Percentiles rank a stretch among this genome's conserved stretches.
These are phyloP conservation scores for Spondyliosoma cantharus DNA, from an alignment of 2,797 vertebrate species.

Conservation along the genomic window DNA sequence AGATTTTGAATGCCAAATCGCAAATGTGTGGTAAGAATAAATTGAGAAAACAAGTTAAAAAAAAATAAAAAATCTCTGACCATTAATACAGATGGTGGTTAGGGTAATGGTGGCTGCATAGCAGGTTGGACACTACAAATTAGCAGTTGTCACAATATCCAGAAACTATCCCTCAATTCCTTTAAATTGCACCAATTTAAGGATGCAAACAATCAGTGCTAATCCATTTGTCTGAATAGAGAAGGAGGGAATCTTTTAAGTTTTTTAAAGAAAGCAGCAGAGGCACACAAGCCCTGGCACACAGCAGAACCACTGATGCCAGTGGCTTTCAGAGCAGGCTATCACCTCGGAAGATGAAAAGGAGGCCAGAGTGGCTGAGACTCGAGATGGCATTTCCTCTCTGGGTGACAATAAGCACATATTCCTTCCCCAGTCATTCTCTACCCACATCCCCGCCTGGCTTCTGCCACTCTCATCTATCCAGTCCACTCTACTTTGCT, in stretches of 20 bases:
- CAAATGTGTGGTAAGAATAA: slow-evolving; percentile 42
- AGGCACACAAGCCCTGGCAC: slow-evolving; percentile 18
- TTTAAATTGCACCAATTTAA: slow-evolving; percentile 45
- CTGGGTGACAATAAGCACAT: slow-evolving; percentile 55
- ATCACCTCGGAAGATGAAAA: slow-evolving; percentile 64
- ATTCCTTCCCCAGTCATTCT: slow-evolving; percentile 51
- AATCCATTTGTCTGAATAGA: slow-evolving; percentile 39
- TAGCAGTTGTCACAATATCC: slow-evolving; percentile 20
- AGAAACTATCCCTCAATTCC: slow-evolving; percentile 12
- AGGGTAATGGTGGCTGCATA: not conserved
- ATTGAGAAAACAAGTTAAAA: slow-evolving; percentile 48
- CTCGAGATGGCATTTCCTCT: slow-evolving; percentile 58
- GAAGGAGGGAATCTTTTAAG: slow-evolving; percentile 23
- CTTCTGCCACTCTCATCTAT: slow-evolving; percentile 58
- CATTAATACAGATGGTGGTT: slow-evolving; percentile 12
- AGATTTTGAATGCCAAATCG: slow-evolving; percentile 53
- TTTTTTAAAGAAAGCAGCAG: slow-evolving; percentile 25
- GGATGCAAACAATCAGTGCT: slow-evolving; percentile 37
- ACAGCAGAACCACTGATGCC: slow-evolving; percentile 43
- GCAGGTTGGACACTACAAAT: slow-evolving; percentile 19
- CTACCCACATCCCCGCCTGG: slow-evolving; percentile 45
- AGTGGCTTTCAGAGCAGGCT: slow-evolving; percentile 30
- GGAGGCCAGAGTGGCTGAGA: slow-evolving; percentile 52
- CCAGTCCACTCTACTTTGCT: slow-evolving; percentile 52
- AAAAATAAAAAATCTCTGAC: not conserved